phyloP scores from a whole-genome alignment of 2,113 vertebrate species.

The Jacana jacana region DNA sequence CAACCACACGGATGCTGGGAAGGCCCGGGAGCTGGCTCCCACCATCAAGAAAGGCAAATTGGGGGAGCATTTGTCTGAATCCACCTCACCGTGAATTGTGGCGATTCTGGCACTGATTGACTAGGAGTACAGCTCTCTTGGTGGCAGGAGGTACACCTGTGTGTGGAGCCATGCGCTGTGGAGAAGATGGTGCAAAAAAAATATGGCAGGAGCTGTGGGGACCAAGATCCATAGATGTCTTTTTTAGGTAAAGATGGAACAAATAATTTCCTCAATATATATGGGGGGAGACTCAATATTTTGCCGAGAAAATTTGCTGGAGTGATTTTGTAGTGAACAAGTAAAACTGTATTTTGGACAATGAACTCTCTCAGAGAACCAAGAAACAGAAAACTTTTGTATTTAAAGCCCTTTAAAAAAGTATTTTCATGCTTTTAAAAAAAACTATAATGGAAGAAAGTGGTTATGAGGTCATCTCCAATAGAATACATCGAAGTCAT shows the following conservation, averaged over 20 bases:
- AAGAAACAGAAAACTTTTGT: not conserved
- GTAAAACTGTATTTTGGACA: not conserved
- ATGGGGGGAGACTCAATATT: not conserved
- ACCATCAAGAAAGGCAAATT: not conserved
- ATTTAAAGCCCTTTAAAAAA: not conserved
- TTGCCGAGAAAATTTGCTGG: not conserved
- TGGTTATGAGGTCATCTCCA: not conserved
- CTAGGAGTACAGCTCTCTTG: not conserved
- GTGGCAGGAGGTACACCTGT: not conserved
- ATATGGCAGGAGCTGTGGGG: not conserved
- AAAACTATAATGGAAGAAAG: not conserved
- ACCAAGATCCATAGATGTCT: not conserved
- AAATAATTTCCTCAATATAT: not conserved
- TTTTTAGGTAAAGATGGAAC: not conserved
- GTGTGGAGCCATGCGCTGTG: rapidly evolving
- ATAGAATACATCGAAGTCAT: not conserved
- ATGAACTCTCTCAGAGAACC: not conserved
- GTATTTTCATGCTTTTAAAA: not conserved
- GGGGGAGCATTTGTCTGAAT: not conserved
- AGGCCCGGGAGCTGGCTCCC: not conserved
- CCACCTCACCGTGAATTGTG: rapidly evolving
- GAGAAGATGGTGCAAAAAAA: not conserved
- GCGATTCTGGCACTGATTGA: not conserved
- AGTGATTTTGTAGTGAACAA: not conserved
- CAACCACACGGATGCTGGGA: rapidly evolving